Evolutionary conservation across 2,888 invertebrate genomes (phyloP).

Genomic region (Diabrotica balteata): DNA sequence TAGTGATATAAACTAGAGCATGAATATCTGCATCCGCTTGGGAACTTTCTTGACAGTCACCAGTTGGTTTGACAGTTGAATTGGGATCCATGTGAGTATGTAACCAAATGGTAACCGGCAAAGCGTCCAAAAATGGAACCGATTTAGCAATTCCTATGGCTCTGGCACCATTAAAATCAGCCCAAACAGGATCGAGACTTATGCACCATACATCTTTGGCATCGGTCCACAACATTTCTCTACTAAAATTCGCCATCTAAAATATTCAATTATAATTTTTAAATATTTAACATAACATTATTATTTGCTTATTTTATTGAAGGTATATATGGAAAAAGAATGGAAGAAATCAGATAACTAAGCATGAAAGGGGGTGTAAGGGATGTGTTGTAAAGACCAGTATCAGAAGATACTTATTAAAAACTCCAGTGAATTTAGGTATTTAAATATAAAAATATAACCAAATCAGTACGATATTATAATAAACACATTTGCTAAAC

Average conservation of each 20-base stretch:
- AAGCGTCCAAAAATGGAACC: conserved; percentile 83
- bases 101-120: conserved; percentile 88
- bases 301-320: too few species aligned
- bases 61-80: conserved; percentile 48
- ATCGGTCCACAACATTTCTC: conserved; percentile 76
- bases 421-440: too few species aligned
- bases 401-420: too few species aligned
- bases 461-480: too few species aligned
- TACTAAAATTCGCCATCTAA: conserved; percentile 53
- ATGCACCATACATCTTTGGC: conserved; percentile 90
- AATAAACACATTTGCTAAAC: too few species aligned
- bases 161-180: conserved; percentile 86
- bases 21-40: conserved; percentile 70
- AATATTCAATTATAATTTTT: conserved; percentile 17
- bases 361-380: too few species aligned
- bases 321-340: too few species aligned
- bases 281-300: too few species aligned
- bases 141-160: conserved; percentile 76
- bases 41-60: background rate
- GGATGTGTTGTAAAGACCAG: too few species aligned
- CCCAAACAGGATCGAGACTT: conserved; percentile 89
- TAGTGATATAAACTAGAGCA: conserved; percentile 81
- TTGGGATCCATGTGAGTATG: conserved; percentile 62
- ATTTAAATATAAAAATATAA: too few species aligned
- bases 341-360: too few species aligned